Evolutionary conservation across 2,888 invertebrate species (phyloP).

Genomic region (Syrista parreyssii): DNA sequence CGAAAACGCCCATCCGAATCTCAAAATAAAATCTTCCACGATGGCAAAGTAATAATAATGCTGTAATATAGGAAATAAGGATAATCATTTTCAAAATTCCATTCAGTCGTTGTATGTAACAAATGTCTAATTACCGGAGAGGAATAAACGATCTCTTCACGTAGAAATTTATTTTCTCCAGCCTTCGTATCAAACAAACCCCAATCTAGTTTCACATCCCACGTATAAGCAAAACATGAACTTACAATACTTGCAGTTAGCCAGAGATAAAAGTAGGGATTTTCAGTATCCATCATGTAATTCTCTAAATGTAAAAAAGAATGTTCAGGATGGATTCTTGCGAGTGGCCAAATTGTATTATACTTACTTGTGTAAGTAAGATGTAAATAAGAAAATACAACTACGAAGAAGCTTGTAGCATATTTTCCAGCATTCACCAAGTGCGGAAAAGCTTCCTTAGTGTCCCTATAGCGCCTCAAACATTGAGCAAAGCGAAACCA

Average conservation of each 20-base stretch:
- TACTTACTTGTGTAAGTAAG: slow-evolving; percentile 65
- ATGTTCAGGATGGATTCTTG: not conserved
- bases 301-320: slow-evolving; percentile 55
- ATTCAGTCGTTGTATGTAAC: not conserved
- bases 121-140: slow-evolving; percentile 71
- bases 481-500: slow-evolving; percentile 90
- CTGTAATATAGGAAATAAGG: slow-evolving; percentile 59
- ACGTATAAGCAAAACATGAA: slow-evolving; percentile 83
- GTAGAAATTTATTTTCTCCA: slow-evolving; percentile 79
- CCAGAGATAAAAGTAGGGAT: slow-evolving; percentile 79
- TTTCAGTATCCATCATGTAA: slow-evolving; percentile 67
- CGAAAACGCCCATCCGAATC: slow-evolving; percentile 83
- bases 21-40: slow-evolving; percentile 80
- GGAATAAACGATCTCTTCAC: slow-evolving; percentile 85
- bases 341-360: not conserved
- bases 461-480: slow-evolving; percentile 83
- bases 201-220: slow-evolving; percentile 94
- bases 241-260: slow-evolving; percentile 76
- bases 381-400: slow-evolving; percentile 70
- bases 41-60: slow-evolving; percentile 87
- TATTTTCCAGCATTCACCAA: slow-evolving; percentile 87
- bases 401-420: slow-evolving; percentile 79
- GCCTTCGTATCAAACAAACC: slow-evolving; percentile 81
- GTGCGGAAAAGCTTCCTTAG: slow-evolving; percentile 82
- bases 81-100: not conserved